These are phyloP conservation scores for Hyposoter dolosus DNA, from an alignment of 2,888 invertebrate species.

Conservation along the genomic window DNA sequence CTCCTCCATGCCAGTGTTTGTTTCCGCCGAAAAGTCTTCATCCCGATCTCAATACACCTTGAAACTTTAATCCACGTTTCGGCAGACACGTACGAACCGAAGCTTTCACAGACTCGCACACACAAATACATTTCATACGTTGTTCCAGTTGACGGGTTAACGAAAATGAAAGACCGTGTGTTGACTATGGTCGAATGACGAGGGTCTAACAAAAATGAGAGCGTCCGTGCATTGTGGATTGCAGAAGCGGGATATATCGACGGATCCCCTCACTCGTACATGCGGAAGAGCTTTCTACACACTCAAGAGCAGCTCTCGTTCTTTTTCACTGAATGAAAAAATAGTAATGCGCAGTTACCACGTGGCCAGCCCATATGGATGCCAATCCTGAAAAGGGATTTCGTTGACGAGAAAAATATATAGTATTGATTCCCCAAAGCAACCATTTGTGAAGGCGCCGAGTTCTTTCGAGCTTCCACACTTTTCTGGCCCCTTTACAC, in stretches of 20 bases:
- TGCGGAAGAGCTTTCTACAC: conserved; percentile 18
- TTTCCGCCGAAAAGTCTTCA: neutral
- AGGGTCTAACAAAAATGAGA: conserved; percentile 32
- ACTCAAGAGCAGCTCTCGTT: conserved; percentile 26
- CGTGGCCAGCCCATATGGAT: conserved; percentile 57
- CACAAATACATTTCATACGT: conserved; percentile 13
- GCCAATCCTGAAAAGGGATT: conserved; percentile 40
- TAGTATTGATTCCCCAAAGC: conserved; percentile 8
- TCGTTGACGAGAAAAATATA: conserved; percentile 37
- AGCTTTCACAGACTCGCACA: conserved; percentile 1
- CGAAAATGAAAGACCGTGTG: conserved; percentile 53
- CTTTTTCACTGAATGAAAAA: conserved; percentile 45
- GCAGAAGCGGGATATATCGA: neutral
- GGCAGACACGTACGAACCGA: conserved; percentile 23
- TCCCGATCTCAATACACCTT: conserved; percentile 38
- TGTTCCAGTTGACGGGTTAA: conserved; percentile 62
- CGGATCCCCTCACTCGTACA: conserved; percentile 19
- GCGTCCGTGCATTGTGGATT: conserved; percentile 36
- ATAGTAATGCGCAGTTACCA: conserved; percentile 60
- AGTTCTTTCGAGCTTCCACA: conserved; percentile 4
- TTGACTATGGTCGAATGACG: conserved; percentile 23
- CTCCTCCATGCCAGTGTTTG: neutral
- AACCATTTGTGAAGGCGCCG: conserved; percentile 37
- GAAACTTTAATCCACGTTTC: conserved; percentile 60
- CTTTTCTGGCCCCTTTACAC: conserved; percentile 20